phyloP scores from a whole-genome alignment of 2,113 vertebrate genomes.

The Lathamus discolor region DNA sequence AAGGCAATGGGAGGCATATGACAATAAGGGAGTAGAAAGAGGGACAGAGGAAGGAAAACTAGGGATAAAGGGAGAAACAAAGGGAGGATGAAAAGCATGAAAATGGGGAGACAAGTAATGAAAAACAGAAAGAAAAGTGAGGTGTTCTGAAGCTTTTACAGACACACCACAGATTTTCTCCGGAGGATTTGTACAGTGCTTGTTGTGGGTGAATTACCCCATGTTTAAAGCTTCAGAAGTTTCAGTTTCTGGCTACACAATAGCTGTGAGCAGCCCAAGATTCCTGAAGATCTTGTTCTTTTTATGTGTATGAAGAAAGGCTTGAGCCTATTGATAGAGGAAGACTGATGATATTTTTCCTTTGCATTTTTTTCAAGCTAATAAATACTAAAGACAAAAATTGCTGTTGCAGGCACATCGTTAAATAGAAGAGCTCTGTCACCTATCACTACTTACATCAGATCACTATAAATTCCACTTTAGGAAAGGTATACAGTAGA shows the following conservation, averaged over 20 bases:
- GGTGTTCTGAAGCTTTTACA: background rate
- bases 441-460: background rate
- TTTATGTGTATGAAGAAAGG: background rate
- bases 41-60: background rate
- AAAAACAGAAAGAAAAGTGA: background rate
- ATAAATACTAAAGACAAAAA: background rate
- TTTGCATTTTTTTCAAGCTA: background rate
- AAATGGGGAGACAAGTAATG: background rate
- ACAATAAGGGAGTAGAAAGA: background rate
- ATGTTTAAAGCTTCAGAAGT: background rate
- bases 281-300: background rate
- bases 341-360: background rate
- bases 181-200: background rate
- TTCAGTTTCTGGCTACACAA: background rate
- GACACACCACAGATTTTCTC: background rate
- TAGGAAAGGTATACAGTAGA: background rate
- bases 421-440: background rate
- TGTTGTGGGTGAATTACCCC: background rate
- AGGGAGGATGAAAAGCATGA: background rate
- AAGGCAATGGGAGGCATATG: background rate
- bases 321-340: background rate
- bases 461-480: background rate
- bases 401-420: background rate
- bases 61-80: background rate
- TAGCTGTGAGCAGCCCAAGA: background rate